Base-by-base conservation (phyloP, 1,140 invertebrate genomes). In the Scaptomyza hsui region DNA sequence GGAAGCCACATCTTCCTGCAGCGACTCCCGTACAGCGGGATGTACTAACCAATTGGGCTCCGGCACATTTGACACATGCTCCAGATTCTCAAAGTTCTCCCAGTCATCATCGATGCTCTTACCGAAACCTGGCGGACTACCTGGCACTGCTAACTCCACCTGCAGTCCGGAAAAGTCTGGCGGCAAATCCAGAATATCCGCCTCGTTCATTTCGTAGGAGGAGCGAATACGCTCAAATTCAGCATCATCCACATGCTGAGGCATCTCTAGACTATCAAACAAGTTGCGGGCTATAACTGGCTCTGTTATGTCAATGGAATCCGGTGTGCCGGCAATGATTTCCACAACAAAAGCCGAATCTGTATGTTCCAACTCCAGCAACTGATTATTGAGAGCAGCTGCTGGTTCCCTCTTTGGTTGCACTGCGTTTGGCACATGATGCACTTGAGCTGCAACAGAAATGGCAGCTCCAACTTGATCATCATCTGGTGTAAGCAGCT, bases 81-180 rank as follows among this genome's bases (percentile, higher is more conserved):
- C 68, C 12, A 90, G 70, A 35, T 90, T 76, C 26, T 78, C 81
- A 67, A 90, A 90, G 64, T 80, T 90, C 16, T 78, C 81, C 89
- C 89, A 90, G 39, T 90, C 89, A 19, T 90, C 89, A n/a, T 90
- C 89, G 42, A 90, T 90, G 52, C 53, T 72, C 45, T 90, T 90
- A 5, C 89, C 89, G 65, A 89, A 90, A 9, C 89, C 89, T 9
- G 78, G 81, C 7, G 81, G 81, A 41, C 82, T 86, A 15, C 73
- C 67, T 0, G 88, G 59, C 32, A 49, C 10, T 0, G 68, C 49
- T 16, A 63, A n/a, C 12, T 39, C 48, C 4, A 16, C 4, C 18
- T 69, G 74, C 4, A 48, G 26, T 21, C 44, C 63, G 41, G 67
- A 62, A 35, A 74, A 55, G 26, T 90, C 75, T 21, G 48, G 29